A percentile compares a stretch with the other conserved stretches of the same genome.
These are phyloP conservation scores for Balaenoptera acutorostrata DNA, from an alignment of 2,113 vertebrate species.

Conservation along the genomic window DNA sequence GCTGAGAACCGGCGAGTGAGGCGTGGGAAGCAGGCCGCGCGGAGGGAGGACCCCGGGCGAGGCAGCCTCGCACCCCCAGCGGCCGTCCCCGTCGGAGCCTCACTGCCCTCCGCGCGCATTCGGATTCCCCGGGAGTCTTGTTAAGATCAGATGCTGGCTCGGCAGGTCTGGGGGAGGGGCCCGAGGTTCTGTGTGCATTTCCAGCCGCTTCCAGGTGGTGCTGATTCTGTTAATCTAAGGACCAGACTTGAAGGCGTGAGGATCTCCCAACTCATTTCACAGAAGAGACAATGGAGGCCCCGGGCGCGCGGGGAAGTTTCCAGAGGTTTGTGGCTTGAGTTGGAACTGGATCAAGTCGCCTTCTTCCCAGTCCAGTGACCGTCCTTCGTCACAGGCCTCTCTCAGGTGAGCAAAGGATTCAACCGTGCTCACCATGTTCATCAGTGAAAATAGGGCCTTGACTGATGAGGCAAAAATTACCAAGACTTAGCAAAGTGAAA, in stretches of 20 bases:
- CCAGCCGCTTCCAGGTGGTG: not conserved
- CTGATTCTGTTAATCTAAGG: not conserved
- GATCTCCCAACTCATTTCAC: not conserved
- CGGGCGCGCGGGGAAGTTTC: not conserved
- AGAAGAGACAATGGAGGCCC: not conserved
- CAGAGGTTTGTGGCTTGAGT: not conserved
- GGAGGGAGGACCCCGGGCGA: not conserved
- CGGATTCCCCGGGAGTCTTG: not conserved
- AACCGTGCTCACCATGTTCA: not conserved
- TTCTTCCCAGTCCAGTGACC: not conserved
- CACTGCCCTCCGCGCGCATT: not conserved
- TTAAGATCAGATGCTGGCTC: not conserved
- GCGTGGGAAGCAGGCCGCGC: not conserved
- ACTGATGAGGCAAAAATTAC: not conserved
- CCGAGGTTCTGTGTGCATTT: not conserved
- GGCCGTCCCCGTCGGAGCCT: not conserved
- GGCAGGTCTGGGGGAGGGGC: not conserved
- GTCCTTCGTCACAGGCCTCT: not conserved
- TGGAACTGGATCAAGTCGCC: not conserved
- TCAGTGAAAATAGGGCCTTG: not conserved
- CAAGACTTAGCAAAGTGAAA: not conserved
- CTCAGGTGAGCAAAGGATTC: not conserved
- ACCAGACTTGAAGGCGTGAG: not conserved
- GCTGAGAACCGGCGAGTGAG: not conserved
- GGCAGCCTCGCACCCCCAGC: not conserved